Evolutionary conservation across 2,113 vertebrate genomes (phyloP).

Genomic region (Herpetotheres cachinnans): DNA sequence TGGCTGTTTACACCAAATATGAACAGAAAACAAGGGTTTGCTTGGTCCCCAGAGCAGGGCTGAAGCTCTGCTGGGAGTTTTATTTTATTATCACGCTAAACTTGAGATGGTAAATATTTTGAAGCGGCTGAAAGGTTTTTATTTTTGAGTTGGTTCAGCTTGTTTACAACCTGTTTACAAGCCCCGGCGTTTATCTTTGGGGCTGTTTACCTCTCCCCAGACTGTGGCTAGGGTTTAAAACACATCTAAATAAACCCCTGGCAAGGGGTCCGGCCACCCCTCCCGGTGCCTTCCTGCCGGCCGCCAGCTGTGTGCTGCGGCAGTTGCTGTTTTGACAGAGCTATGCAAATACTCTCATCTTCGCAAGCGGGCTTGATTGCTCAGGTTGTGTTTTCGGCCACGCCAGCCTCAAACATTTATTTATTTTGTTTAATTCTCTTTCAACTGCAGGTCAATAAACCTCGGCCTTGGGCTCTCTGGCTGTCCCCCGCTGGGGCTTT

Average conservation of each 20-base stretch:
- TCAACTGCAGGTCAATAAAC: not conserved
- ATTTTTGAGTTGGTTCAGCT: not conserved
- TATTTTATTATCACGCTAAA: not conserved
- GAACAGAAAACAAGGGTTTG: not conserved
- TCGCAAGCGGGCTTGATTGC: not conserved
- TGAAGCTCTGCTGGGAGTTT: not conserved
- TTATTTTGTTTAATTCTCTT: conserved; percentile 2
- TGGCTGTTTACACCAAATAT: not conserved
- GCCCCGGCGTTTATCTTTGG: not conserved
- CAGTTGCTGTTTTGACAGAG: conserved; percentile 48
- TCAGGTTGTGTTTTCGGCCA: not conserved
- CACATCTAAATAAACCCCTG: not conserved
- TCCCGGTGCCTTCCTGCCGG: conserved; percentile 5
- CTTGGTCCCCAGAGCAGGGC: not conserved
- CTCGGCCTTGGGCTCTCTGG: rapidly evolving
- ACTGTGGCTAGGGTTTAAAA: not conserved
- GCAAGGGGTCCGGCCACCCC: not conserved
- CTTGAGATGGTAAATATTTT: conserved; percentile 7
- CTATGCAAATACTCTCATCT: conserved; percentile 29
- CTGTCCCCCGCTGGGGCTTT: not conserved
- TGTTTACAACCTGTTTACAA: conserved; percentile 28
- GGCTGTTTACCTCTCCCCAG: not conserved
- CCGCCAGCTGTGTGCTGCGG: conserved; percentile 1
- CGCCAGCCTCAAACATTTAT: not conserved
- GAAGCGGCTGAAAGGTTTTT: not conserved